These are phyloP conservation scores for Echinops telfairi DNA, from an alignment of 2,113 vertebrate species.

Conservation along the genomic window DNA sequence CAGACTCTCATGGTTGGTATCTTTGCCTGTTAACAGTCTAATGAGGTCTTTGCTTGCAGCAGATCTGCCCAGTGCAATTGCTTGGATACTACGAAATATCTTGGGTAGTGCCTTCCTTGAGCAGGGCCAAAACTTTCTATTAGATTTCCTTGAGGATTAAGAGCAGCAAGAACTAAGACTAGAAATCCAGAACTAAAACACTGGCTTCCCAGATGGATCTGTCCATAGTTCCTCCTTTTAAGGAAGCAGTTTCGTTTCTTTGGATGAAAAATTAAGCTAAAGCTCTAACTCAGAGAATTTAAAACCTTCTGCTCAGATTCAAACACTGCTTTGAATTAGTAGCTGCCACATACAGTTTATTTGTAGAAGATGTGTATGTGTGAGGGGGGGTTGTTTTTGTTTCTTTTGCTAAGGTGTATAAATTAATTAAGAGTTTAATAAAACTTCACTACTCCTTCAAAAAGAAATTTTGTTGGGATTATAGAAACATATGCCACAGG, in stretches of 20 bases:
- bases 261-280: constrained; percentile 74
- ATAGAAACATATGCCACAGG: constrained; percentile 9
- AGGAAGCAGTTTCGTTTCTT: constrained; percentile 52
- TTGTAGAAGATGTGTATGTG: neutral
- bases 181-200: constrained; percentile 16
- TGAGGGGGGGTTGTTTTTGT: neutral
- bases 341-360: constrained; percentile 59
- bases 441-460: constrained; percentile 35
- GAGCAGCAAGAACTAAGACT: neutral
- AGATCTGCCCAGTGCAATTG: too few relatives aligned
- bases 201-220: neutral
- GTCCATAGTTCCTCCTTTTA: constrained; percentile 24
- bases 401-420: constrained; percentile 42
- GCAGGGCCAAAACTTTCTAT: neutral
- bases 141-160: neutral
- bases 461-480: constrained; percentile 22
- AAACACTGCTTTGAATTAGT: constrained; percentile 77
- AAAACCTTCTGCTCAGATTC: constrained; percentile 64
- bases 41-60: too few relatives aligned
- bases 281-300: constrained; percentile 70
- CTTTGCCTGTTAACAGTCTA: too few relatives aligned
- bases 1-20: too few relatives aligned
- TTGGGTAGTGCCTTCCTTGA: neutral
- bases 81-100: neutral
- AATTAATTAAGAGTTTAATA: constrained; percentile 68